A percentile compares a stretch with the other conserved stretches of the same genome.
Evolutionary conservation across 2,797 vertebrate genomes (phyloP).

Genomic region (Otolemur crassicaudatus): DNA sequence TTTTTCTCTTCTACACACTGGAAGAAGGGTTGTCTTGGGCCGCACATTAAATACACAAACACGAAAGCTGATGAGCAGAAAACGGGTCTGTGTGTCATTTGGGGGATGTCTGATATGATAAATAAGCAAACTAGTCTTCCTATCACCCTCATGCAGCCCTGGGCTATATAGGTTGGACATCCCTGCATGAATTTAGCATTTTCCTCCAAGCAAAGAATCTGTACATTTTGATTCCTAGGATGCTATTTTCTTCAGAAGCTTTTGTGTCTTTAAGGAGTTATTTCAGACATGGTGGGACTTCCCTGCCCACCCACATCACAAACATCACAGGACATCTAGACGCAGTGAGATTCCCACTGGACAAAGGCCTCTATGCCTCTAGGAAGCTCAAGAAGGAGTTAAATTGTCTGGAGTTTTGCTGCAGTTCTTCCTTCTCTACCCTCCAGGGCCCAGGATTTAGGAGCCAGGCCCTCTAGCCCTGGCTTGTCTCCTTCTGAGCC

Average conservation of each 20-base stretch:
- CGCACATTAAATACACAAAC: too few species aligned
- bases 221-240: not conserved
- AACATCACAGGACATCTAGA: not conserved
- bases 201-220: not conserved
- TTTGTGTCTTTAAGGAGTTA: not conserved
- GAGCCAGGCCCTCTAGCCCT: fast-evolving
- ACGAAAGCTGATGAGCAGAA: too few species aligned
- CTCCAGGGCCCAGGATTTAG: not conserved
- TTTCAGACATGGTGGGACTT: not conserved
- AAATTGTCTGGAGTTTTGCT: not conserved
- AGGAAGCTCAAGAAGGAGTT: not conserved
- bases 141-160: too few species aligned
- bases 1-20: too few species aligned
- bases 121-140: too few species aligned
- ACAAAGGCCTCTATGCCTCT: not conserved
- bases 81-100: too few species aligned
- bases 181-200: not conserved
- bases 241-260: not conserved
- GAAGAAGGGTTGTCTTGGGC: too few species aligned
- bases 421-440: not conserved
- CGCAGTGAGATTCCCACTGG: fast-evolving
- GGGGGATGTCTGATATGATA: too few species aligned
- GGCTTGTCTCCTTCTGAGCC: not conserved
- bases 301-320: not conserved
- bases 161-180: too few species aligned